These are phyloP conservation scores for Hyphantria cunea DNA, from an alignment of 1,140 invertebrate genomes.

Conservation along the genomic window DNA sequence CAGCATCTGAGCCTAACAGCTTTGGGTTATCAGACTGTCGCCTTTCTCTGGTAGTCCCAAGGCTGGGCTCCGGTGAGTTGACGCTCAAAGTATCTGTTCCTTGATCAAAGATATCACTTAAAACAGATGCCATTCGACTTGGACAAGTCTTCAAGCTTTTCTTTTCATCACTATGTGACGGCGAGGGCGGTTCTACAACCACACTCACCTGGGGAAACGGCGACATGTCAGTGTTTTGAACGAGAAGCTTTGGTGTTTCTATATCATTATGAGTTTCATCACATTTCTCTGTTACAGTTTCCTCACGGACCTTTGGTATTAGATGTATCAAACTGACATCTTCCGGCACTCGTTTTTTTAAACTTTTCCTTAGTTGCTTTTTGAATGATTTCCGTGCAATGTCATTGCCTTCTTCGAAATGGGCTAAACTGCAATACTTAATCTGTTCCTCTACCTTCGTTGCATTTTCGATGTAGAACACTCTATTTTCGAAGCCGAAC, in stretches of 20 bases:
- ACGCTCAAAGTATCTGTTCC: conserved; percentile 69
- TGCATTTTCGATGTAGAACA: conserved; percentile 84
- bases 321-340: conserved; percentile 59
- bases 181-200: conserved; percentile 87
- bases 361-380: conserved; percentile 74
- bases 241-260: conserved; percentile 1
- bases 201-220: conserved; percentile 85
- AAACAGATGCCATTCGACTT: conserved; percentile 72
- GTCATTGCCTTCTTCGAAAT: conserved; percentile 90
- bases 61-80: conserved; percentile 67
- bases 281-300: conserved; percentile 33
- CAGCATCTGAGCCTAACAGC: conserved; percentile 82
- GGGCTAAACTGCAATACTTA: conserved; percentile 88
- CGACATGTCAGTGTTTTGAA: conserved; percentile 4
- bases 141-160: conserved; percentile 64
- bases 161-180: conserved; percentile 80
- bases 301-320: conserved; percentile 62
- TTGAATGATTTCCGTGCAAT: conserved; percentile 90
- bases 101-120: conserved; percentile 75
- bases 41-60: conserved; percentile 66
- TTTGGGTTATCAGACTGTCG: conserved; percentile 84
- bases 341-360: conserved; percentile 64
- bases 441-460: conserved; percentile 82
- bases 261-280: conserved; percentile 42
- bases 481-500: conserved; percentile 86